Base-by-base conservation (phyloP, 2,888 invertebrate genomes). In the Mesorhabditis belari region DNA sequence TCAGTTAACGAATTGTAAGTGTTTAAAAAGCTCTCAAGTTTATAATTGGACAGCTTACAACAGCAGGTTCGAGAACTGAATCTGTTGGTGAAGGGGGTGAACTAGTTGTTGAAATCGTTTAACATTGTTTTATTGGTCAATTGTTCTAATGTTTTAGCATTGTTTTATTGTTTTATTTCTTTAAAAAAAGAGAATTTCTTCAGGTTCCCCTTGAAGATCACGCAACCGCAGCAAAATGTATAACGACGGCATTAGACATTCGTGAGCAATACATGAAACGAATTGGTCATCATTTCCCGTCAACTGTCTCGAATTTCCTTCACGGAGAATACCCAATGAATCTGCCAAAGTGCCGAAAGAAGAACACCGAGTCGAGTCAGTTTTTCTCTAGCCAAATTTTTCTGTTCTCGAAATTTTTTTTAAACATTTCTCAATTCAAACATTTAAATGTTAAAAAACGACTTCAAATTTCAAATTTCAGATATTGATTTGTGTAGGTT, bases 141-240 rank as follows among this genome's bases (percentile, higher is more conserved):
- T n/a, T n/a, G n/a, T n/a, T n/a, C n/a, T n/a, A n/a, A n/a, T n/a
- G n/a, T n/a, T n/a, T n/a, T n/a, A n/a, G n/a, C n/a, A n/a, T n/a
- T n/a, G n/a, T n/a, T n/a, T n/a, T n/a, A n/a, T n/a, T n/a, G n/a
- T n/a, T n/a, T n/a, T n/a, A n/a, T n/a, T n/a, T n/a, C n/a, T n/a
- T n/a, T n/a, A n/a, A n/a, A n/a, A n/a, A n/a, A n/a, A n/a, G n/a
- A 24, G 9, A 27, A 4, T 3, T 21, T 24, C 64, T 76, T 0
- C 76, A 92, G 92, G 91, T 92, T 1, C 94, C 94, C 0, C 83
- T 93, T 75, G 94, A 94, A 82, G 96, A 96, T 83, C 85, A 96
- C 74, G 90, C 91, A 80, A 87, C 87, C 69, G 94, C 95, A 0
- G 92, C 94, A 0, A 88, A 89, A 50, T 87, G 90, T 80, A 84